These are phyloP conservation scores for Plectrocnemia conspersa DNA, from an alignment of 1,140 invertebrate species.

Conservation along the genomic window DNA sequence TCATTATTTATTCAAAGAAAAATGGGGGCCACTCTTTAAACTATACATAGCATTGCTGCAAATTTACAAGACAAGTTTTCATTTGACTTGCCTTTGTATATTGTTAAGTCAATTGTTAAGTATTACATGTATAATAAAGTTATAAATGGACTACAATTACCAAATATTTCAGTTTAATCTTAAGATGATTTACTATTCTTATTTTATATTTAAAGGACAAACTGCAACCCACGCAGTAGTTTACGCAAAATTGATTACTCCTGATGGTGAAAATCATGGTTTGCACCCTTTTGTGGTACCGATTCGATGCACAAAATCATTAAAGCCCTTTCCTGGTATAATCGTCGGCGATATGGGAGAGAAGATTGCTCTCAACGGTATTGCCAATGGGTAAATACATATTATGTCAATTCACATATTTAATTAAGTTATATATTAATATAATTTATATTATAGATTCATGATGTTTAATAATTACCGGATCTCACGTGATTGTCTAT, in stretches of 20 bases:
- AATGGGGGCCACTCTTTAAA: too few relatives aligned
- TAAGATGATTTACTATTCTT: too few relatives aligned
- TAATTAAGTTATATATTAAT: constrained; percentile 6
- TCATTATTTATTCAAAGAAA: too few relatives aligned
- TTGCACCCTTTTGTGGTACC: constrained; percentile 78
- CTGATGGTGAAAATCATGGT: constrained; percentile 70
- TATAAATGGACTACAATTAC: too few relatives aligned
- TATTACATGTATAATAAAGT: too few relatives aligned
- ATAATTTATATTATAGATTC: constrained; percentile 52
- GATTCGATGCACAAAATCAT: constrained; percentile 66
- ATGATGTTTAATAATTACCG: constrained; percentile 79
- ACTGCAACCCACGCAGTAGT: constrained; percentile 77
- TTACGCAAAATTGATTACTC: constrained; percentile 76
- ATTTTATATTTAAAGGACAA: constrained; percentile 54
- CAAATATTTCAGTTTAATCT: too few relatives aligned
- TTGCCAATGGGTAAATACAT: constrained; percentile 71
- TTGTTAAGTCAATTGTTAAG: too few relatives aligned
- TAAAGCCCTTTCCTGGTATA: constrained; percentile 66
- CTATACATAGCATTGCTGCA: too few relatives aligned
- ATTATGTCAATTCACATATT: neutral
- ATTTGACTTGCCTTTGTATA: too few relatives aligned
- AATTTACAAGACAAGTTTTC: too few relatives aligned
- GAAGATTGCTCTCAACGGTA: constrained; percentile 75
- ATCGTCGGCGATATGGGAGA: constrained; percentile 77
- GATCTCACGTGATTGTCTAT: constrained; percentile 69